A percentile compares a stretch with the other conserved stretches of the same genome.
These are phyloP conservation scores for Nemotelus pantherinus DNA, from an alignment of 2,888 invertebrate genomes.

Conservation along the genomic window DNA sequence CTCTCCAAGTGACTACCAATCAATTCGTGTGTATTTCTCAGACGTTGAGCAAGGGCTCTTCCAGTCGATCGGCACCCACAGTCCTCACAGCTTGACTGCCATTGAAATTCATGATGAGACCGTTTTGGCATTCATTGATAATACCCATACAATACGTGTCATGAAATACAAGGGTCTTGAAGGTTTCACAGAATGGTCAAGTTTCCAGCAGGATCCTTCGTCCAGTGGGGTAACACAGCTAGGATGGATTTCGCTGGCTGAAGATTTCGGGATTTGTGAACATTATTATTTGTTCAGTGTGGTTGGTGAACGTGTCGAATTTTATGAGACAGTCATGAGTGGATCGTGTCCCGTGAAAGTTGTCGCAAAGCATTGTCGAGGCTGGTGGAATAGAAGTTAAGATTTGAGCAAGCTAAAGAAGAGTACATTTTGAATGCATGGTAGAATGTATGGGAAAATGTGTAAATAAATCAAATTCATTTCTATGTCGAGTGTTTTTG, in stretches of 20 bases:
- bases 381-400: slow-evolving; percentile 14
- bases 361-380: slow-evolving; percentile 3
- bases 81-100: slow-evolving; percentile 65
- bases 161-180: slow-evolving; percentile 61
- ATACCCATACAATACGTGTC: slow-evolving; percentile 56
- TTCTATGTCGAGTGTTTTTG: too few relatives aligned
- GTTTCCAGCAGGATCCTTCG: slow-evolving; percentile 50
- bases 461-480: not conserved
- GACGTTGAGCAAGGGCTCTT: slow-evolving; percentile 64
- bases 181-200: slow-evolving; percentile 60
- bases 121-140: slow-evolving; percentile 66
- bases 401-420: not conserved
- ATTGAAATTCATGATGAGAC: slow-evolving; percentile 65
- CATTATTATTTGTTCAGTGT: slow-evolving; percentile 54
- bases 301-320: slow-evolving; percentile 53
- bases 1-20: slow-evolving; percentile 55
- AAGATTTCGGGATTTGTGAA: slow-evolving; percentile 43
- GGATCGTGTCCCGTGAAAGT: slow-evolving; percentile 52
- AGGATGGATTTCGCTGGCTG: slow-evolving; percentile 28
- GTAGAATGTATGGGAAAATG: not conserved
- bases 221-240: slow-evolving; percentile 20
- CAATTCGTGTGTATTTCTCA: slow-evolving; percentile 66
- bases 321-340: slow-evolving; percentile 57
- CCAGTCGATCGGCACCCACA: slow-evolving; percentile 66
- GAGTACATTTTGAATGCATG: not conserved